phyloP scores from a whole-genome alignment of 1,140 invertebrate species.

The Zaprionus davidi region DNA sequence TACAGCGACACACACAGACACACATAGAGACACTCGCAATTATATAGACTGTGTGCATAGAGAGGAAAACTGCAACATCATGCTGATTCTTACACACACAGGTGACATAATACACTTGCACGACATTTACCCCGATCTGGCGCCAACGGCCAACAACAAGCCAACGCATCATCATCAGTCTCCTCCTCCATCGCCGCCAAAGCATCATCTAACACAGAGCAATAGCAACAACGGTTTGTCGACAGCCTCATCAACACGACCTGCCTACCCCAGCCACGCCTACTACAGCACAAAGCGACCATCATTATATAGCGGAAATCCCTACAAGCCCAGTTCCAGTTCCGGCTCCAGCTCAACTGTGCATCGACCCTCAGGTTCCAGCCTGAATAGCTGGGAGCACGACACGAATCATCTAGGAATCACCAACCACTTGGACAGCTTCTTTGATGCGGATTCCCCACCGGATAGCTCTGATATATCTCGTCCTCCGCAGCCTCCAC shows the following conservation, averaged over 20 bases:
- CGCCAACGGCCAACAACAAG: conserved; percentile 69
- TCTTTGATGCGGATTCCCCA: conserved; percentile 72
- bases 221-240: conserved; percentile 61
- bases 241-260: conserved; percentile 54
- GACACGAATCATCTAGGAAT: conserved; percentile 71
- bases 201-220: conserved; percentile 1
- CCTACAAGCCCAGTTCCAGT: conserved; percentile 63
- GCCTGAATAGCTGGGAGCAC: conserved; percentile 76
- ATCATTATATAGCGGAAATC: conserved; percentile 49
- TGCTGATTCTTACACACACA: conserved; percentile 70
- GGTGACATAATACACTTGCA: conserved; percentile 84
- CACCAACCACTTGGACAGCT: conserved; percentile 80
- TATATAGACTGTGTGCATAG: conserved; percentile 14
- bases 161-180: conserved; percentile 53
- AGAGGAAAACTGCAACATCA: conserved; percentile 53
- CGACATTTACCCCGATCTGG: conserved; percentile 82
- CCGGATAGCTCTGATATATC: conserved; percentile 22
- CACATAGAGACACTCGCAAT: not conserved
- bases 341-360: conserved; percentile 25
- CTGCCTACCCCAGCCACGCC: conserved; percentile 60
- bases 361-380: conserved; percentile 40
- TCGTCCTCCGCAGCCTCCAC: conserved; percentile 21
- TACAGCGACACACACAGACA: conserved; percentile 4
- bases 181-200: not conserved
- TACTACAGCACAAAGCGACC: conserved; percentile 79